A percentile compares a stretch with the other conserved stretches of the same genome.
Evolutionary conservation across 2,797 vertebrate species (phyloP).

Genomic region (Enteromius argenteus): DNA sequence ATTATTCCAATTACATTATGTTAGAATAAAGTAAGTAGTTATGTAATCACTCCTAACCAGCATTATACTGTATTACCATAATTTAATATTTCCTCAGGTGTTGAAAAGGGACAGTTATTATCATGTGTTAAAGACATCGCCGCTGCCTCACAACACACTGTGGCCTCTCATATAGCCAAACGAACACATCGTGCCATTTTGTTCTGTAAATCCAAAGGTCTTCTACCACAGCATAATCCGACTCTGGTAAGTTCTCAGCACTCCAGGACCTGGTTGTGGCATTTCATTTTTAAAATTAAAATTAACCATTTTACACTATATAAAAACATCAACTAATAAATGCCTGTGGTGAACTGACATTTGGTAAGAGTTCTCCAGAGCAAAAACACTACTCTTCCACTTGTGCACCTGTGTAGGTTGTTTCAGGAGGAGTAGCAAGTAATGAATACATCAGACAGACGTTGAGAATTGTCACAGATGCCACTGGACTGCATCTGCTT

Average conservation of each 20-base stretch:
- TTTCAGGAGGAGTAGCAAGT: constrained; percentile 94
- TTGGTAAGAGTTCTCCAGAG: background rate
- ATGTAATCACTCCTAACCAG: background rate
- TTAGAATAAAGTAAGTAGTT: too few relatives aligned
- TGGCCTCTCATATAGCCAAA: constrained; percentile 85
- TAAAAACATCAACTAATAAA: constrained; percentile 1
- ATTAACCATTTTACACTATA: background rate
- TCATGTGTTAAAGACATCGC: constrained; percentile 88
- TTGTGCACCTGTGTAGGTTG: constrained; percentile 76
- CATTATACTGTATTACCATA: background rate
- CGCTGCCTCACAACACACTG: constrained; percentile 84
- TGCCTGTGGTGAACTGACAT: background rate
- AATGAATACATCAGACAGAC: constrained; percentile 87
- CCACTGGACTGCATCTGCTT: constrained; percentile 80
- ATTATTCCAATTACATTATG: too few relatives aligned
- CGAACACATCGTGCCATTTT: constrained; percentile 89
- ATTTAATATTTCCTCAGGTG: constrained; percentile 73
- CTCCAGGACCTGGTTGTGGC: constrained; percentile 1
- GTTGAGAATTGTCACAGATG: constrained; percentile 79
- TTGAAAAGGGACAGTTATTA: constrained; percentile 82
- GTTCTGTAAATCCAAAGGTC: constrained; percentile 83
- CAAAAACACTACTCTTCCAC: background rate
- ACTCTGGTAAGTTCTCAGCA: constrained; percentile 80
- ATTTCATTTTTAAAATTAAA: too few relatives aligned
- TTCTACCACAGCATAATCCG: constrained; percentile 77